phyloP scores from a whole-genome alignment of 1,140 invertebrate genomes.

The Drosophila novamexicana region DNA sequence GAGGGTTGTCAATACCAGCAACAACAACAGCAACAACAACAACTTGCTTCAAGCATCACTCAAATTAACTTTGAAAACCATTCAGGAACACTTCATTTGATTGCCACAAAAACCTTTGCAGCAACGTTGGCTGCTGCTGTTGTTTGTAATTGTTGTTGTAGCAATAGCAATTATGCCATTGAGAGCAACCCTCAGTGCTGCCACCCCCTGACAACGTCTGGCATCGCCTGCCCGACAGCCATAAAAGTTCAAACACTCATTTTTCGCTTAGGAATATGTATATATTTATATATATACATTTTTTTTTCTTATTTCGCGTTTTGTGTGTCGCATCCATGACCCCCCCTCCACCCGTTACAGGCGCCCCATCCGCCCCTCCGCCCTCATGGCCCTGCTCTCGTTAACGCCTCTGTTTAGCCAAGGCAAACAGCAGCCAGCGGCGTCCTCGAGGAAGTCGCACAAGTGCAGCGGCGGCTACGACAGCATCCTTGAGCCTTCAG shows the following conservation, averaged over 20 bases:
- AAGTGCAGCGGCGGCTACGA: slow-evolving; percentile 52
- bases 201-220: slow-evolving; percentile 4
- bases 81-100: slow-evolving; percentile 84
- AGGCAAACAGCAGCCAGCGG: slow-evolving; percentile 60
- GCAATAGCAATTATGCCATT: slow-evolving; percentile 84
- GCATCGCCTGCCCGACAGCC: slow-evolving; percentile 49
- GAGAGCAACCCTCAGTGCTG: slow-evolving; percentile 49
- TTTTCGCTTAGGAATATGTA: slow-evolving; percentile 77
- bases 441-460: slow-evolving; percentile 55
- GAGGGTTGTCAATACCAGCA: slow-evolving; percentile 75
- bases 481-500: slow-evolving; percentile 56
- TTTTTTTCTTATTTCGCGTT: slow-evolving; percentile 17
- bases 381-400: not conserved
- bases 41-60: slow-evolving; percentile 72
- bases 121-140: slow-evolving; percentile 36
- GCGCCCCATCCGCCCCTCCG: not conserved
- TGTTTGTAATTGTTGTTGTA: slow-evolving; percentile 79
- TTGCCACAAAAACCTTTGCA: slow-evolving; percentile 68
- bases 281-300: slow-evolving; percentile 9
- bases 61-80: slow-evolving; percentile 84
- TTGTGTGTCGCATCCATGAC: slow-evolving; percentile 9
- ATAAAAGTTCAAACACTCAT: slow-evolving; percentile 84
- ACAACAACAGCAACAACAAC: slow-evolving; percentile 14
- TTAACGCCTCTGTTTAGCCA: slow-evolving; percentile 52
- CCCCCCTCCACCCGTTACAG: no score